Base-by-base conservation (phyloP, 2,113 vertebrate genomes). In the Guaruba guarouba region DNA sequence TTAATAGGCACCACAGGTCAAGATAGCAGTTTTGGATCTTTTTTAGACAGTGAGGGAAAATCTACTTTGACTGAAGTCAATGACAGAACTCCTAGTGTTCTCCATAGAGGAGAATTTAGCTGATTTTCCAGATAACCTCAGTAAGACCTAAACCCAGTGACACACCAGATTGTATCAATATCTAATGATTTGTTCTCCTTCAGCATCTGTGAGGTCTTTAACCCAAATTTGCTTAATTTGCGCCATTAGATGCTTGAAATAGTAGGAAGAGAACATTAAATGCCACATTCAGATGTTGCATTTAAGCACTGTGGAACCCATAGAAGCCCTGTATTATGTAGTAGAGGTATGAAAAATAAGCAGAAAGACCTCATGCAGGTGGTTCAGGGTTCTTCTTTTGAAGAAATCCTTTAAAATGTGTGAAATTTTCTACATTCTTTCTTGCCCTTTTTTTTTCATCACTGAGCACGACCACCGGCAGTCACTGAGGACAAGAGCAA, bases 1-100 rank as follows among this genome's bases (percentile, higher is more conserved):
- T 94, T 96, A 95, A 95, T 94, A 86, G 76, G 55, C 68, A 96
- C 48, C 85, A 92, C 61, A 69, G 88, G 86, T 95, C 90, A 94
- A 86, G 77, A 81, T 25, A 68, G 55, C 13, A 25, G 14, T 35
- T 90, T 81, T 95, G 88, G 88, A 81, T 95, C 59, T 86, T 63
- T 71, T 93, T 86, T 54, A 81, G 93, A 52, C 13, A 27, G 37
- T 23, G 51, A 18, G 25, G 49, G 27, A 15, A 82, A 88, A 82
- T 64, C 41, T 94, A 2, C 63, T 29, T 82, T 12, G 11, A 31
- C 14, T 93, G 64, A 88, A 91, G 62, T 69, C 48, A 70, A 31
- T 82, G 77, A 48, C 28, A 90, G 64, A 84, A 48, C 39, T 88
- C 44, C 35, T 64, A 19, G 39, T 37, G 25, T 80, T 80, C 51